Evolutionary conservation across 2,797 vertebrate species (phyloP).

Genomic region (Pseudochaenichthys georgianus): DNA sequence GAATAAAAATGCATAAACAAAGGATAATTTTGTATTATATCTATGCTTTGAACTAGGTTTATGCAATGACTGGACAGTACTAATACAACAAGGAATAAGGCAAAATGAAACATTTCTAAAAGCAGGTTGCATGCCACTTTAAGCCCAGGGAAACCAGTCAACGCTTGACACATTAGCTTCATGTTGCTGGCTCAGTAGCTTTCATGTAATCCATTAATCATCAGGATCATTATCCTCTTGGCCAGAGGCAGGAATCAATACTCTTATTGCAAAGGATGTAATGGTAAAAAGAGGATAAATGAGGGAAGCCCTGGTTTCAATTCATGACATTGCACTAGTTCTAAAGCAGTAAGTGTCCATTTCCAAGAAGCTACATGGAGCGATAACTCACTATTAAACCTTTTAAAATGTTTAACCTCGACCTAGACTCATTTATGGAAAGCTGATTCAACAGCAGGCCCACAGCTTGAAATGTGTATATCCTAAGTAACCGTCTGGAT

Average conservation of each 20-base stretch:
- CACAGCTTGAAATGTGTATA: too few species aligned
- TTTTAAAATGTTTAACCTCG: not conserved
- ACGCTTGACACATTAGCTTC: conserved; percentile 19
- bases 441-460: conserved; percentile 1
- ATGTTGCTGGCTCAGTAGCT: conserved; percentile 52
- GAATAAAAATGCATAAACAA: too few species aligned
- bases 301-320: conserved; percentile 9
- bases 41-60: not conserved
- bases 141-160: not conserved
- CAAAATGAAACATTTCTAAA: not conserved
- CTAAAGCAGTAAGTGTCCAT: not conserved
- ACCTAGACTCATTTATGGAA: not conserved
- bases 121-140: not conserved
- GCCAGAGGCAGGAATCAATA: conserved; percentile 48
- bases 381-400: conserved; percentile 10
- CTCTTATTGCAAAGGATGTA: conserved; percentile 9
- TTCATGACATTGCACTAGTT: not conserved
- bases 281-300: conserved; percentile 30
- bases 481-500: too few species aligned
- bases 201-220: conserved; percentile 55
- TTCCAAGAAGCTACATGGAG: conserved; percentile 8
- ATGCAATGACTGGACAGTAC: not conserved
- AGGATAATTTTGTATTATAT: not conserved
- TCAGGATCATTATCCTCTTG: conserved; percentile 43
- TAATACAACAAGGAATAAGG: not conserved